Conservation (phyloP, 2,113 vertebrate species). For the Xyrauchen texanus region DNA sequence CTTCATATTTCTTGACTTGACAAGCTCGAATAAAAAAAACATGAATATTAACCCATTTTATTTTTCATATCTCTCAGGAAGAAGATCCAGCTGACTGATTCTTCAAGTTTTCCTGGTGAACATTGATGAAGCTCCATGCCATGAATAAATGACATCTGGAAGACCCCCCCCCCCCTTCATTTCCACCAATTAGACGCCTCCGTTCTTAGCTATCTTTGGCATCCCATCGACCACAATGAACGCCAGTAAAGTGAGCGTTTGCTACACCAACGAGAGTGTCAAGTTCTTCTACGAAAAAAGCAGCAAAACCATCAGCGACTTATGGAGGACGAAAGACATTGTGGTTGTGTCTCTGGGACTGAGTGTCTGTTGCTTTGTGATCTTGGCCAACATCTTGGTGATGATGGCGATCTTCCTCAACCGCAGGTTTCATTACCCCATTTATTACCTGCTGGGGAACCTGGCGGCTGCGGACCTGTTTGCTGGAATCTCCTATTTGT, state of each 20-base stretch:
- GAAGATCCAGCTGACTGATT: neutral
- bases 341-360: slow-evolving; percentile 88
- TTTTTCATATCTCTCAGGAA: neutral
- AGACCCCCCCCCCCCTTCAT: neutral
- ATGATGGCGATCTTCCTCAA: slow-evolving; percentile 90
- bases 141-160: neutral
- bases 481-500: slow-evolving; percentile 89
- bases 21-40: too few relatives aligned
- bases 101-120: neutral
- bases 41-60: neutral
- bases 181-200: neutral
- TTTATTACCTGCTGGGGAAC: slow-evolving; percentile 95
- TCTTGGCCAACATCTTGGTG: slow-evolving; percentile 90
- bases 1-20: too few relatives aligned
- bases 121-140: neutral
- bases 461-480: slow-evolving; percentile 92
- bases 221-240: slow-evolving; percentile 52
- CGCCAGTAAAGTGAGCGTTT: slow-evolving; percentile 20
- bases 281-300: slow-evolving; percentile 65
- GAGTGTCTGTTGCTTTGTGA: slow-evolving; percentile 86
- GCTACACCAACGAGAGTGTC: slow-evolving; percentile 55
- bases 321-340: slow-evolving; percentile 62
- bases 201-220: neutral
- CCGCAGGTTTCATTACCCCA: slow-evolving; percentile 90
- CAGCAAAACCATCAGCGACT: slow-evolving; percentile 63